phyloP scores from a whole-genome alignment of 2,797 vertebrate genomes.

The Pangasius sanitwongsei region DNA sequence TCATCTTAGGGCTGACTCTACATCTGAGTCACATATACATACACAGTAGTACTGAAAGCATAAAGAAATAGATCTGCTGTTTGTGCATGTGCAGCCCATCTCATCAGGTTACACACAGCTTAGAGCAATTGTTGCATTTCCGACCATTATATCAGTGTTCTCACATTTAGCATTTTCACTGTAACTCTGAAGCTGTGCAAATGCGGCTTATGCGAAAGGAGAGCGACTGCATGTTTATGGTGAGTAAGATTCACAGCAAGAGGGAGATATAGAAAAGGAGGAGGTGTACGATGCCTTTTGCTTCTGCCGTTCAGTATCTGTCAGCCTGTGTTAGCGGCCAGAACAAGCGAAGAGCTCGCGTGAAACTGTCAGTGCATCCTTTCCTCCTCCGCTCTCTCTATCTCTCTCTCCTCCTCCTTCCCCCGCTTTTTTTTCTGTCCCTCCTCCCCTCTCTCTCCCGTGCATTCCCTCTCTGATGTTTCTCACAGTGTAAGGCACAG shows the following conservation, averaged over 20 bases:
- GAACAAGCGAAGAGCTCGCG: conserved; percentile 55
- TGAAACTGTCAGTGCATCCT: conserved; percentile 64
- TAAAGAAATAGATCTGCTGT: not conserved
- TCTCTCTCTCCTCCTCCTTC: conserved; percentile 44
- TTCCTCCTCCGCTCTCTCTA: conserved; percentile 55
- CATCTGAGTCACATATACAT: not conserved
- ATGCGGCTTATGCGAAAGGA: conserved; percentile 5
- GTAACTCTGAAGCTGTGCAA: conserved; percentile 22
- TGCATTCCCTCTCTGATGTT: conserved; percentile 58
- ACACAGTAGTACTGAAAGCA: not conserved
- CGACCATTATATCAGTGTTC: not conserved
- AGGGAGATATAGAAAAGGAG: conserved; percentile 19
- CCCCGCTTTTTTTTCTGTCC: conserved; percentile 47
- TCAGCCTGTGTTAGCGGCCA: conserved; percentile 62
- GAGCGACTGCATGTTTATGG: conserved; percentile 36
- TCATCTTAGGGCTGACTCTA: not conserved
- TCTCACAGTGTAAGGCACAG: conserved; percentile 60
- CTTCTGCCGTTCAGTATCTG: conserved; percentile 62
- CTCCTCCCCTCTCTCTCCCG: conserved; percentile 42
- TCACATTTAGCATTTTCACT: conserved; percentile 16
- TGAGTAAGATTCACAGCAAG: conserved; percentile 33
- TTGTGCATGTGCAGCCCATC: conserved; percentile 1
- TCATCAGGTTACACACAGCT: not conserved
- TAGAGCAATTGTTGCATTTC: conserved; percentile 10
- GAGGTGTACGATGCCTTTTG: conserved; percentile 47